A percentile compares a stretch with the other conserved stretches of the same genome.
phyloP scores from a whole-genome alignment of 2,888 invertebrate genomes.

The Hemaris fuciformis region DNA sequence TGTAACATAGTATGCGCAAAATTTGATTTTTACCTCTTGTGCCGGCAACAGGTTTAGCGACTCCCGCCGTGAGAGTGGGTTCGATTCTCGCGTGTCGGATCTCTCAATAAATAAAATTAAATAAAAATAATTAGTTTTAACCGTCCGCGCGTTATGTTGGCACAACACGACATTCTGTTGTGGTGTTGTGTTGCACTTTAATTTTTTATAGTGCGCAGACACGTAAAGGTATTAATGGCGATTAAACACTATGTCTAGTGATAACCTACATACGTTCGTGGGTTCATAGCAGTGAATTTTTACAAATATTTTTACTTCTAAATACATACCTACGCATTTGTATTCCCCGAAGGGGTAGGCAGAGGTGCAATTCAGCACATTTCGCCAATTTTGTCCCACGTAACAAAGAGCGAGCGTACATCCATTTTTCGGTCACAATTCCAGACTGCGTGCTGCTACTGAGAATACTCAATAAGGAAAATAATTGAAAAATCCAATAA shows the following conservation, averaged over 20 bases:
- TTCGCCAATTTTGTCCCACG: no score
- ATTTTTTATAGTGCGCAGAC: slow-evolving; percentile 55
- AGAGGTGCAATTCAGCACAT: no score
- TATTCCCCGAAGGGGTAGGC: no score
- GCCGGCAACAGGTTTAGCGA: slow-evolving; percentile 55
- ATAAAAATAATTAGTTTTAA: slow-evolving; percentile 71
- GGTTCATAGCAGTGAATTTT: no score
- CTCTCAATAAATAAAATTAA: slow-evolving; percentile 73
- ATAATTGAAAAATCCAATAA: no score
- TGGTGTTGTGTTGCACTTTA: slow-evolving; percentile 62
- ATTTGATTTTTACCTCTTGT: slow-evolving; percentile 40
- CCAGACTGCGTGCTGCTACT: no score
- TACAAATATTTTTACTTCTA: no score
- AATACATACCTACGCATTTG: no score
- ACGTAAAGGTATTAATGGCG: slow-evolving; percentile 26
- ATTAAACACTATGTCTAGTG: neutral
- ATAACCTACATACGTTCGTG: no score
- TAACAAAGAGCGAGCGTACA: no score
- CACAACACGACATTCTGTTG: slow-evolving; percentile 57
- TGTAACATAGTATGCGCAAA: slow-evolving; percentile 22
- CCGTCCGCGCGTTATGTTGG: slow-evolving; percentile 47
- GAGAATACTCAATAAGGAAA: no score
- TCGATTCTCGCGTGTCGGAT: slow-evolving; percentile 55
- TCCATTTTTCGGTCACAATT: no score
- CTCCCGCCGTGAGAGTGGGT: slow-evolving; percentile 50